Conservation (phyloP, 2,888 invertebrate genomes). For the Formica aserva region DNA sequence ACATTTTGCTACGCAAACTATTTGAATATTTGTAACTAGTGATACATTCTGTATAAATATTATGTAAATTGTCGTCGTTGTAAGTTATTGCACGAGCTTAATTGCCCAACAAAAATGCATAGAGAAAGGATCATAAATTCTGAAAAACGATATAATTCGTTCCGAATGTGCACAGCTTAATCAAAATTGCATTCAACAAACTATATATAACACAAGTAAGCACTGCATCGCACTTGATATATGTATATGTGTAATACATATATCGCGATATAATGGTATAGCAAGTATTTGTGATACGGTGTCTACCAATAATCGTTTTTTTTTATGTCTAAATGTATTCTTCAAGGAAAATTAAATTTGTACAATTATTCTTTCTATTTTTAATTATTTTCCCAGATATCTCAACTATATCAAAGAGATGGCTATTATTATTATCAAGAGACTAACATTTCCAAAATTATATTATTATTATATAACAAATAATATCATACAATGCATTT, state of each 20-base stretch:
- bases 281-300: neutral
- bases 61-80: neutral
- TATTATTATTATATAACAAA: neutral
- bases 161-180: constrained; percentile 27
- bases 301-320: neutral
- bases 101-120: constrained; percentile 15
- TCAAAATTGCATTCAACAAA: constrained; percentile 30
- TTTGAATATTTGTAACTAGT: neutral
- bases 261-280: neutral
- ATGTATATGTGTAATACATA: neutral
- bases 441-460: neutral
- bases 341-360: neutral
- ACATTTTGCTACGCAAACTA: constrained; percentile 5
- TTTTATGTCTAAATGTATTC: neutral
- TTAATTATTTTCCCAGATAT: neutral
- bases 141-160: constrained; percentile 38
- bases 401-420: neutral
- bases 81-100: constrained; percentile 21
- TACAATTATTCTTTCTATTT: neutral
- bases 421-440: neutral
- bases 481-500: neutral
- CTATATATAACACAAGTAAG: constrained; percentile 1
- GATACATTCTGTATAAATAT: neutral
- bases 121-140: constrained; percentile 28
- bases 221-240: neutral